Evolutionary conservation across 2,113 vertebrate species (phyloP).

Genomic region (Mesocricetus auratus): DNA sequence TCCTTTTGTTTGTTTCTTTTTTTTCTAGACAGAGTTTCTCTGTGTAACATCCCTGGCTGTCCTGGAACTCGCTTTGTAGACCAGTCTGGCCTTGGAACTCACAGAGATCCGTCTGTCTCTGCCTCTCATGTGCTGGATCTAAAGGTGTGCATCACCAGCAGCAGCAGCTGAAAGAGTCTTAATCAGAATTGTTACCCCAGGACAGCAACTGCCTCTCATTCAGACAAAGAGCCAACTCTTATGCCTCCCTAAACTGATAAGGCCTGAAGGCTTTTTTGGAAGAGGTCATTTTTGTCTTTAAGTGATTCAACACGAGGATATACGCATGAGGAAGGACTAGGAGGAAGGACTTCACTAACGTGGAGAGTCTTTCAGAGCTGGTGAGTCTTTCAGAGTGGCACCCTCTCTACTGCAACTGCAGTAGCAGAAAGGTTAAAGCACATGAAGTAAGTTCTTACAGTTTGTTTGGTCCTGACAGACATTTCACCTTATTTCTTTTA

Average conservation of each 20-base stretch:
- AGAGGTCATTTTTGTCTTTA: constrained; percentile 35
- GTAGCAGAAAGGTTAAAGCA: not conserved
- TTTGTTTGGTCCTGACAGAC: constrained; percentile 38
- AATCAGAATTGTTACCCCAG: not conserved
- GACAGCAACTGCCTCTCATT: not conserved
- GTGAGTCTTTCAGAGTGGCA: constrained; percentile 12
- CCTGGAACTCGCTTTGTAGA: not conserved
- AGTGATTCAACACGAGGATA: not conserved
- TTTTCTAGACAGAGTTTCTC: not conserved
- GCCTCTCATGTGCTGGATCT: not conserved
- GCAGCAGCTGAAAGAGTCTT: not conserved
- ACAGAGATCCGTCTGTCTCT: not conserved
- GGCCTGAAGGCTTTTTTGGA: not conserved
- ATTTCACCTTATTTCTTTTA: constrained; percentile 45
- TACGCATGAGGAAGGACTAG: not conserved
- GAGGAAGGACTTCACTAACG: constrained; percentile 10
- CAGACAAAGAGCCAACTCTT: not conserved
- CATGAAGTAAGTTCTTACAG: not conserved
- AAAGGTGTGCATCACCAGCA: not conserved
- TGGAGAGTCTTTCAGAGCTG: constrained; percentile 27
- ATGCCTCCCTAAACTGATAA: not conserved
- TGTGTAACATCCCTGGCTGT: not conserved
- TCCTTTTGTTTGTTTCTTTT: not conserved
- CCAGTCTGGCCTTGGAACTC: not conserved
- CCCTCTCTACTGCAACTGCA: not conserved